These are phyloP conservation scores for Bicyclus anynana DNA, from an alignment of 1,140 invertebrate genomes.

Conservation along the genomic window DNA sequence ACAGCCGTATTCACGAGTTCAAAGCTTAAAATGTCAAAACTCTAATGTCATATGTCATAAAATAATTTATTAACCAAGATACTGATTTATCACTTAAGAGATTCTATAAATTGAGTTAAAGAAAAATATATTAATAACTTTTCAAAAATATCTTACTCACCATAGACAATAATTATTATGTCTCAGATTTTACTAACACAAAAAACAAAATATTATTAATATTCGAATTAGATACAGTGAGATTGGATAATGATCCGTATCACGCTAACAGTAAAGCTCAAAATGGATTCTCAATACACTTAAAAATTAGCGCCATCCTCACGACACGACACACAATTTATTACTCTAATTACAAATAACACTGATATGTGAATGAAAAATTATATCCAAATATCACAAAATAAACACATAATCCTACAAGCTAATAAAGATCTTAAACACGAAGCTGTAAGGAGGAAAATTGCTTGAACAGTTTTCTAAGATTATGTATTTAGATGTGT, in stretches of 20 bases:
- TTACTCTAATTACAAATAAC: slow-evolving; percentile 53
- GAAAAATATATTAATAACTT: too few species aligned
- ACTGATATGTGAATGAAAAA: slow-evolving; percentile 68
- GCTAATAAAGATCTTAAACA: slow-evolving; percentile 12
- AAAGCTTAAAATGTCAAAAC: slow-evolving; percentile 33
- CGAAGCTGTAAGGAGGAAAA: slow-evolving; percentile 4
- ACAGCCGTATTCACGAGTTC: slow-evolving; percentile 24
- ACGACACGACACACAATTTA: slow-evolving; percentile 58
- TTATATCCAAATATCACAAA: slow-evolving; percentile 37
- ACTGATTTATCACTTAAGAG: slow-evolving; percentile 12
- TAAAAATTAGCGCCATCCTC: slow-evolving; percentile 46
- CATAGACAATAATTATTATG: too few species aligned
- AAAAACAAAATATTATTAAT: neutral
- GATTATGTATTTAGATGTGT: slow-evolving; percentile 18
- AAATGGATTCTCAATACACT: slow-evolving; percentile 14
- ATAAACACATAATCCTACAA: slow-evolving; percentile 25
- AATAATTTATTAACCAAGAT: slow-evolving; percentile 20
- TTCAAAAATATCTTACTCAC: too few species aligned
- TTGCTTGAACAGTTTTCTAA: slow-evolving; percentile 5
- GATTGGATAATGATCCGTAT: neutral
- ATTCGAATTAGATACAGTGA: neutral
- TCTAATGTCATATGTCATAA: slow-evolving; percentile 20
- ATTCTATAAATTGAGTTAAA: slow-evolving; percentile 4
- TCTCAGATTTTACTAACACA: neutral
- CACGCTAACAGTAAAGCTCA: slow-evolving; percentile 19